Conservation (phyloP, 2,113 vertebrate genomes). For the Merops nubicus region DNA sequence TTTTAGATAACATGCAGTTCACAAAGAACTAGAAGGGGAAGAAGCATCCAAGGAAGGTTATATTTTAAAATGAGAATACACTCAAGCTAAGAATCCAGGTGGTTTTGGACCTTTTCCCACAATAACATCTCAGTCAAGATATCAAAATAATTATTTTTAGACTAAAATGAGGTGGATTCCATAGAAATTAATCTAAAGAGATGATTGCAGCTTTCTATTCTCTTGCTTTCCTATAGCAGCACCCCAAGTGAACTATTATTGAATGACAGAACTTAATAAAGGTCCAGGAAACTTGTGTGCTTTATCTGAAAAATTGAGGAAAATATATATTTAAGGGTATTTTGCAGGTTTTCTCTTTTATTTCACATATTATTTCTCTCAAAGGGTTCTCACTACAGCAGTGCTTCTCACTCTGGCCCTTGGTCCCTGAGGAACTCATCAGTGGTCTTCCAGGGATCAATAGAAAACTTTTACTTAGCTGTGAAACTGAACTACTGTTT, state of each 20-base stretch:
- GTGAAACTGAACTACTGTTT: neutral
- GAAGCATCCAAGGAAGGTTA: neutral
- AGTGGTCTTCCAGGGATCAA: constrained; percentile 30
- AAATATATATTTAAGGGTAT: neutral
- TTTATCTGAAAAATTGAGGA: neutral
- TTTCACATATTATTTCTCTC: neutral
- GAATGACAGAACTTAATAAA: neutral
- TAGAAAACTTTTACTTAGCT: neutral
- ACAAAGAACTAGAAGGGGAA: neutral
- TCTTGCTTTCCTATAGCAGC: neutral
- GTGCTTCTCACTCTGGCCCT: neutral
- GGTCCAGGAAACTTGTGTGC: neutral
- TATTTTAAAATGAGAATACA: neutral
- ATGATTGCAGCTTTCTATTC: neutral
- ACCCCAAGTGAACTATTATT: neutral
- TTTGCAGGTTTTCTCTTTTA: neutral
- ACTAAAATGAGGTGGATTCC: neutral
- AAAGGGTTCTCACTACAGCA: neutral
- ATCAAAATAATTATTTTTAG: neutral
- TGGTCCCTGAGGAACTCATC: constrained; percentile 30
- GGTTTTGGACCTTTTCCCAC: neutral
- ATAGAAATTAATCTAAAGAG: neutral
- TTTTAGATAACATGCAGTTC: neutral
- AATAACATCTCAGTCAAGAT: neutral
- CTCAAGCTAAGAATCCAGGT: neutral